A percentile compares a stretch with the other conserved stretches of the same genome.
These are phyloP conservation scores for Musca domestica DNA, from an alignment of 1,140 invertebrate genomes.

Conservation along the genomic window DNA sequence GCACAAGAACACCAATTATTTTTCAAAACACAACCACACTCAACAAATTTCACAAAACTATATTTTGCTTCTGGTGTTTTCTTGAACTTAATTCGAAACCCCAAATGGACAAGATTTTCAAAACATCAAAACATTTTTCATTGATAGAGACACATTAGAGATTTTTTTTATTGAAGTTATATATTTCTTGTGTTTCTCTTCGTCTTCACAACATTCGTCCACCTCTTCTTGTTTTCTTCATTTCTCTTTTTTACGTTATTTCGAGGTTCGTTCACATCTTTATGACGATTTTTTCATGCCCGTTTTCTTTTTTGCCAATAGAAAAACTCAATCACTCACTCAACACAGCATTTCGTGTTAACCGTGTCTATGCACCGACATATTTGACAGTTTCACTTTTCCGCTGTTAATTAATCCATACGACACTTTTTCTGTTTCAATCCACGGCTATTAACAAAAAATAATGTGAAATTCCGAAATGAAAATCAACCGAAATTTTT, in stretches of 20 bases:
- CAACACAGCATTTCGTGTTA: no score
- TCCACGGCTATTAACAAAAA: constrained; percentile 12
- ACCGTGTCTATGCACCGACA: background rate
- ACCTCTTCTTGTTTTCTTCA: background rate
- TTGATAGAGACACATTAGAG: no score
- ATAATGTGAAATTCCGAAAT: constrained; percentile 30
- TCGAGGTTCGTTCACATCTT: constrained; percentile 19
- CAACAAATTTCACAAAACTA: no score
- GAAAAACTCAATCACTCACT: background rate
- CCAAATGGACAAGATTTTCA: no score
- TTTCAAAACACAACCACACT: no score
- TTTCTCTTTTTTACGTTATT: background rate
- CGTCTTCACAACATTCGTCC: no score
- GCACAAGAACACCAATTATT: no score
- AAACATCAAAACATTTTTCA: no score
- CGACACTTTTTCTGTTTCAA: constrained; percentile 4
- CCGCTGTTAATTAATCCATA: background rate
- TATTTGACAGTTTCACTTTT: background rate
- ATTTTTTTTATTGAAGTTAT: no score
- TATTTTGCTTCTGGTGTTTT: no score
- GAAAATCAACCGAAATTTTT: constrained; percentile 24
- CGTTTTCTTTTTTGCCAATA: constrained; percentile 8
- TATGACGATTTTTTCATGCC: constrained; percentile 1
- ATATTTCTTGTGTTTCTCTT: no score
- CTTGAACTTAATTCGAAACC: no score